Conservation (phyloP, 1,140 invertebrate genomes). For the Vanessa tameamea region DNA sequence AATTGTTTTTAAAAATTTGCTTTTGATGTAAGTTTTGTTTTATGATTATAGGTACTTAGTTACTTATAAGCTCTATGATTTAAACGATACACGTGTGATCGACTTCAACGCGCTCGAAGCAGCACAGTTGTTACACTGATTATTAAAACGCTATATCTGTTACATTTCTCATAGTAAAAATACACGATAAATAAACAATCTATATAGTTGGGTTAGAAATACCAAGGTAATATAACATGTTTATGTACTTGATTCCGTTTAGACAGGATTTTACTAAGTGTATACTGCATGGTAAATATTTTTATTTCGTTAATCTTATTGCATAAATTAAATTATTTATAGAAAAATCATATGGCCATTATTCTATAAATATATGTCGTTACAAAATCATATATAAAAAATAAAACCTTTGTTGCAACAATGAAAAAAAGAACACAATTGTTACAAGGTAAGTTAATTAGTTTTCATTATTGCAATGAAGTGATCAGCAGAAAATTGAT, state of each 20-base stretch:
- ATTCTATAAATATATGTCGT: too few species aligned
- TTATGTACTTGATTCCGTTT: background rate
- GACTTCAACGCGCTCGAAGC: conserved; percentile 8
- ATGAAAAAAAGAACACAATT: conserved; percentile 1
- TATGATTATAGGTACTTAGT: too few species aligned
- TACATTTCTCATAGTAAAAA: too few species aligned
- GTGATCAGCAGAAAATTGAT: background rate
- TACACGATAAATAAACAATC: background rate
- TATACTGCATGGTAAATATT: background rate
- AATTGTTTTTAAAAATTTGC: too few species aligned
- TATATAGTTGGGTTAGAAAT: background rate
- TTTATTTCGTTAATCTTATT: too few species aligned
- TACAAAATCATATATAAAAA: background rate
- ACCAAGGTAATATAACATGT: background rate
- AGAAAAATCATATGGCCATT: too few species aligned
- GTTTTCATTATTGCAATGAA: background rate
- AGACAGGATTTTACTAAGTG: background rate
- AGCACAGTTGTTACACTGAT: too few species aligned
- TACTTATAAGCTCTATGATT: background rate
- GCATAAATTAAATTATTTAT: too few species aligned
- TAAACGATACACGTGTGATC: background rate
- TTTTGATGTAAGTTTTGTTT: too few species aligned
- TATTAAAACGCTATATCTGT: too few species aligned
- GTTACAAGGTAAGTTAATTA: conserved; percentile 6
- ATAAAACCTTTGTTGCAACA: background rate